A percentile compares a stretch with the other conserved stretches of the same genome.
Conservation (phyloP, 2,888 invertebrate genomes). For the Cetonia aurata region DNA sequence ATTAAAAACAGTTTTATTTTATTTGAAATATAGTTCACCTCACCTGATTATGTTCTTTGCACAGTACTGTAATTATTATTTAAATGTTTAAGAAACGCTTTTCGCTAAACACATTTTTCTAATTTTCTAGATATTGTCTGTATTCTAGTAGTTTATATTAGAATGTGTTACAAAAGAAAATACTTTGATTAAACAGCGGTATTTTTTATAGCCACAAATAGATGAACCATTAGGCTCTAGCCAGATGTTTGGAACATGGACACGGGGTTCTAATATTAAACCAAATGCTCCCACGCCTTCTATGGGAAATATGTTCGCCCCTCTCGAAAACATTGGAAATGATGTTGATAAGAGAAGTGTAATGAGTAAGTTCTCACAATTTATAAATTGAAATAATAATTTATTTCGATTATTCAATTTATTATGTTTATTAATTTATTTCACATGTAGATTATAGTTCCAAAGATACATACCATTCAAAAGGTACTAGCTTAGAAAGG, state of each 20-base stretch:
- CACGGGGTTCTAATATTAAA: slow-evolving; percentile 62
- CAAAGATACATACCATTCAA: slow-evolving; percentile 64
- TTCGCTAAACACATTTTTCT: too few relatives aligned
- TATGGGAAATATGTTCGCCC: slow-evolving; percentile 67
- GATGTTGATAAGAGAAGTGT: slow-evolving; percentile 59
- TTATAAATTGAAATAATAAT: slow-evolving; percentile 1
- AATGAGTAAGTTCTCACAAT: slow-evolving; percentile 38
- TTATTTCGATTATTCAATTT: too few relatives aligned
- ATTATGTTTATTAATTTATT: slow-evolving; percentile 1
- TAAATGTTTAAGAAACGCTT: too few relatives aligned
- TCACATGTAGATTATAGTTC: slow-evolving; percentile 46
- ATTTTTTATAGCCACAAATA: slow-evolving; percentile 61
- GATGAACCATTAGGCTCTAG: slow-evolving; percentile 68
- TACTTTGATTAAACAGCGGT: not conserved
- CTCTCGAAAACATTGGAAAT: slow-evolving; percentile 64
- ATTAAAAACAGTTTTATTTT: too few relatives aligned
- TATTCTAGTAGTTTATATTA: too few relatives aligned
- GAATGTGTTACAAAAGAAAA: not conserved
- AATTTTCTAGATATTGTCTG: too few relatives aligned
- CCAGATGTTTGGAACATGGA: slow-evolving; percentile 63
- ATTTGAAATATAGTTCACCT: too few relatives aligned
- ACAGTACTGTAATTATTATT: too few relatives aligned
- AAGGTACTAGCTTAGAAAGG: slow-evolving; percentile 64
- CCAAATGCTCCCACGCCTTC: slow-evolving; percentile 54
- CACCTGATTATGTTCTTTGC: too few relatives aligned